Evolutionary conservation across 2,888 invertebrate species (phyloP).

Genomic region (Hipparchia semele): DNA sequence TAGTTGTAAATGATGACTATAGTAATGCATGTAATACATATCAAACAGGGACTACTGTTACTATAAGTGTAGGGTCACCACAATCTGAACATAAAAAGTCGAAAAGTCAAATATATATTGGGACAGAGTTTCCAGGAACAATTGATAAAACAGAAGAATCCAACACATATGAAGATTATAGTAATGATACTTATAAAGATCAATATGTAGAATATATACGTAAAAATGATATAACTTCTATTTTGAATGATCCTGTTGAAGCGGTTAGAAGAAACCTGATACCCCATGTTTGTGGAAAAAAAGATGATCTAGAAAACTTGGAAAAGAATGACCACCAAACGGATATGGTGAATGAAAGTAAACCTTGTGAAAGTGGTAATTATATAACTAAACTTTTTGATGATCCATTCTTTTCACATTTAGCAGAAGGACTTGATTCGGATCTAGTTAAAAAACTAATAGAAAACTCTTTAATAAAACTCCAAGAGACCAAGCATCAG

Average conservation of each 20-base stretch:
- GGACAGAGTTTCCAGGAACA: constrained; percentile 63
- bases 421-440: constrained; percentile 84
- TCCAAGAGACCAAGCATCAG: constrained; percentile 77
- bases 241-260: constrained; percentile 88
- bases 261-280: constrained; percentile 89
- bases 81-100: constrained; percentile 71
- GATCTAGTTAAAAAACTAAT: constrained; percentile 85
- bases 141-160: constrained; percentile 54
- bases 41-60: constrained; percentile 83
- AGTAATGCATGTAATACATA: constrained; percentile 72
- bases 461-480: constrained; percentile 86
- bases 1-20: constrained; percentile 85
- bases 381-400: constrained; percentile 84
- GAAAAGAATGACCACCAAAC: constrained; percentile 39
- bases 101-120: constrained; percentile 80
- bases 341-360: constrained; percentile 43
- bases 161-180: constrained; percentile 76
- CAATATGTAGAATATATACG: constrained; percentile 42
- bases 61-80: constrained; percentile 84
- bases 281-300: constrained; percentile 90
- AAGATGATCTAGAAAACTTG: constrained; percentile 48
- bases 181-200: constrained; percentile 53
- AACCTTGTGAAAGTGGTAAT: constrained; percentile 62
- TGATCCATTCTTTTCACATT: constrained; percentile 85
- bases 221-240: constrained; percentile 76